Conservation (phyloP, 2,888 invertebrate genomes). For the Metallyticus violacea region DNA sequence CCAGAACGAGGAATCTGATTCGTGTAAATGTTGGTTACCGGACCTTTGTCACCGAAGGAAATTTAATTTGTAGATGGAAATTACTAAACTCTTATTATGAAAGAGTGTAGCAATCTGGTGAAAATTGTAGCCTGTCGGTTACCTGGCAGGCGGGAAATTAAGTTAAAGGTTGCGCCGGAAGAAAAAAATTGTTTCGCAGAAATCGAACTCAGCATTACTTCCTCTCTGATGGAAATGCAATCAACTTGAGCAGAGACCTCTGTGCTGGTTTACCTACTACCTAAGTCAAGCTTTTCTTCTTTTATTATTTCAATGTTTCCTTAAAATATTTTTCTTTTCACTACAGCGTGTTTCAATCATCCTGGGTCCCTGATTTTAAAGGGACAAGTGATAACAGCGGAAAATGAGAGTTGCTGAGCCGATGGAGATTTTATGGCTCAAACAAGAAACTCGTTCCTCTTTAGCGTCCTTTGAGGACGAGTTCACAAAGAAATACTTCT, state of each 20-base stretch:
- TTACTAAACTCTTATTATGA: neutral
- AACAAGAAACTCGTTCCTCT: too few species aligned
- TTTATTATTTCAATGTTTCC: too few species aligned
- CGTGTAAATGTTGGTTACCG: neutral
- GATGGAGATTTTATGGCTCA: too few species aligned
- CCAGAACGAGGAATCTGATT: neutral
- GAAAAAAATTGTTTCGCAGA: neutral
- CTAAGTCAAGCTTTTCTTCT: too few species aligned
- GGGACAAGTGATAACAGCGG: too few species aligned
- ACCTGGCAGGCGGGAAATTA: neutral
- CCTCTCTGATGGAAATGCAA: neutral
- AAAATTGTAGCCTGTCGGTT: neutral
- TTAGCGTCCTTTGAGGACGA: too few species aligned
- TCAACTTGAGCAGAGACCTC: neutral
- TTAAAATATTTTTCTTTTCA: too few species aligned
- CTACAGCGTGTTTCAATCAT: too few species aligned
- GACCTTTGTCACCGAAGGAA: neutral
- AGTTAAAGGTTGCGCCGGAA: neutral
- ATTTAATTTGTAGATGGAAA: neutral
- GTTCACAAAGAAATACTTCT: too few species aligned
- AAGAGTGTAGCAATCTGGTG: neutral
- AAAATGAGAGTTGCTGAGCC: too few species aligned
- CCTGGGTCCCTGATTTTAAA: too few species aligned
- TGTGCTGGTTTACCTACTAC: too few species aligned
- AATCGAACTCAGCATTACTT: neutral